A percentile compares a stretch with the other conserved stretches of the same genome.
Evolutionary conservation across 2,797 vertebrate genomes (phyloP).

Genomic region (Cuniculus paca): DNA sequence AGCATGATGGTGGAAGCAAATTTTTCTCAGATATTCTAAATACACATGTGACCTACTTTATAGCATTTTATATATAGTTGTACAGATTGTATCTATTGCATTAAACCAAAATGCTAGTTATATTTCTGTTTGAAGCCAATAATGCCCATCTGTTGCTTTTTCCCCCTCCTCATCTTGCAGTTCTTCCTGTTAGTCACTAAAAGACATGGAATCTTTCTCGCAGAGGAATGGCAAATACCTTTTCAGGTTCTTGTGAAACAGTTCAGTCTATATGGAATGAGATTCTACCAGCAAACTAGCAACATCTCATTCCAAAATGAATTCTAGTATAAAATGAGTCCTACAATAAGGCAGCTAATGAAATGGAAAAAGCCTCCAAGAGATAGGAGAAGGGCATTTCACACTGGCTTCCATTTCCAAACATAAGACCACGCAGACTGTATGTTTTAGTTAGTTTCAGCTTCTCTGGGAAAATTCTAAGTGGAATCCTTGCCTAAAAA

Average conservation of each 20-base stretch:
- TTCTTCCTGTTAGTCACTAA: constrained; percentile 33
- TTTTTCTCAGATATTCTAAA: constrained; percentile 53
- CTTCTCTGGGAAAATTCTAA: constrained; percentile 36
- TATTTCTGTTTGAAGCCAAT: constrained; percentile 48
- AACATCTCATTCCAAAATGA: neutral
- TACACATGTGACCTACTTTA: constrained; percentile 50
- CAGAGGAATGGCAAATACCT: neutral
- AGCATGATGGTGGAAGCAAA: neutral
- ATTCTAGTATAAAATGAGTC: neutral
- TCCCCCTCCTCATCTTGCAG: neutral
- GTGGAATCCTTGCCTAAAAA: constrained; percentile 37
- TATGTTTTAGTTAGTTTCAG: constrained; percentile 54
- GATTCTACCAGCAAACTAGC: constrained; percentile 53
- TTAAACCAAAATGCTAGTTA: constrained; percentile 62
- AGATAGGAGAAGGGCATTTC: constrained; percentile 54
- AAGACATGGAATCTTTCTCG: constrained; percentile 28
- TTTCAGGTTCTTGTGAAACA: neutral
- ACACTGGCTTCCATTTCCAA: constrained; percentile 64
- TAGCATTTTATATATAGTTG: constrained; percentile 56
- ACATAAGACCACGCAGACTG: neutral
- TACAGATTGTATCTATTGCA: constrained; percentile 32
- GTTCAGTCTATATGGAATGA: neutral
- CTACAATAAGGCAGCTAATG: neutral
- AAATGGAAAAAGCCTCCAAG: constrained; percentile 2
- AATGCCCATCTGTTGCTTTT: constrained; percentile 18